phyloP scores from a whole-genome alignment of 1,140 invertebrate genomes.

The Megalopta genalis region DNA sequence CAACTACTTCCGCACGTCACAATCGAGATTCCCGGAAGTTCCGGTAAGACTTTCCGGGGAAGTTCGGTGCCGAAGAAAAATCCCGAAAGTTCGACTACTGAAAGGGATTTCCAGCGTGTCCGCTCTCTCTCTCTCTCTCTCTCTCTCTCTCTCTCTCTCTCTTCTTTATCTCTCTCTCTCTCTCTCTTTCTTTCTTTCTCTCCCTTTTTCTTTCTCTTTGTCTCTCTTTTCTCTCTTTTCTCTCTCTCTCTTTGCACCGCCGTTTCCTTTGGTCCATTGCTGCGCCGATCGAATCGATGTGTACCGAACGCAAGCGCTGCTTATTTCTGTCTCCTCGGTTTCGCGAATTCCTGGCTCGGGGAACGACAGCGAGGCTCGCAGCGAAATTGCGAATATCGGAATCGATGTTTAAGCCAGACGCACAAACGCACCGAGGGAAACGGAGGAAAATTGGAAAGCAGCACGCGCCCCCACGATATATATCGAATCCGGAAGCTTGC shows the following conservation, averaged over 20 bases:
- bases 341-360: background rate
- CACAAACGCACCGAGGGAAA: background rate
- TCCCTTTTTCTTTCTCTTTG: background rate
- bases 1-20: constrained; percentile 39
- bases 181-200: background rate
- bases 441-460: background rate
- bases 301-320: background rate
- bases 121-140: background rate
- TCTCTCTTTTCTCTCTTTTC: background rate
- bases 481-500: background rate
- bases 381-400: constrained; percentile 8
- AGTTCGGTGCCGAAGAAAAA: constrained; percentile 26
- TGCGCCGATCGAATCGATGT: constrained; percentile 18
- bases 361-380: background rate
- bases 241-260: background rate
- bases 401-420: constrained; percentile 2
- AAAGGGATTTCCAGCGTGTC: constrained; percentile 21
- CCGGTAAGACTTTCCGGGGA: constrained; percentile 11
- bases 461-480: background rate
- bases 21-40: constrained; percentile 54
- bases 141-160: background rate
- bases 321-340: background rate
- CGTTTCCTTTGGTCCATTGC: too few relatives aligned
- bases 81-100: constrained; percentile 42
- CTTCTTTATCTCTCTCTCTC: background rate